Base-by-base conservation (phyloP, 2,888 invertebrate species). In the Drosophila nr. medialis region DNA sequence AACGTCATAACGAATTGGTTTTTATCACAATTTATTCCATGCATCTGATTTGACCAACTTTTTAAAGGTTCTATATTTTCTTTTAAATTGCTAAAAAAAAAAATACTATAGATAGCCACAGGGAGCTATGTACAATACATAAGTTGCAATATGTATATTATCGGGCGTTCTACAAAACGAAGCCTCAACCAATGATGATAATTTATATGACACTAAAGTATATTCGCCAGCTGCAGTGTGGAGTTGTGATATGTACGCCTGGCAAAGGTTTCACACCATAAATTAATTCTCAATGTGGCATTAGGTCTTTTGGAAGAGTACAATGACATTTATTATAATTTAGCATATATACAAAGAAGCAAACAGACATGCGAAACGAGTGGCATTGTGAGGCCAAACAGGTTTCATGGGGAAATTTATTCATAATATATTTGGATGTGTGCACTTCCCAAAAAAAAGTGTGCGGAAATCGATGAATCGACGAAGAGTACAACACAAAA, bases 251-350 rank as follows among this genome's bases (percentile, higher is more conserved):
- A 21, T 38, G 70, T 54, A 27, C 38, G 75, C 58, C 67, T 29
- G 67, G 61, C 48, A 60, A 86, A 86, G 78, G 72, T 86, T 85
- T 80, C 72, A 67, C 83, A 75, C 70, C 84, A 86, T 88, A 88
- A 88, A 88, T 86, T 88, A 85, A 86, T 83, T 63, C 81, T 59
- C 75, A 67, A 83, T 85, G 86, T 78, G 80, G 83, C 80, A 70
- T 75, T 80, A 58, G 80, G 76, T 80, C 68, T 75, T 61, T 62
- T 53, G 72, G 64, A 68, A 70, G 73, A 76, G 76, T 59, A 81
- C 76, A 83, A 83, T 82, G 88, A 90, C 89, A 90, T 90, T 89
- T 90, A 90, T 89, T 89, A 83, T 90, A 89, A 90, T 89, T 86
- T 89, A 86, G 63, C 70, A 73, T 75, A 68, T 64, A 70, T 53